Evolutionary conservation across 2,113 vertebrate genomes (phyloP).

Genomic region (Lates calcarifer): DNA sequence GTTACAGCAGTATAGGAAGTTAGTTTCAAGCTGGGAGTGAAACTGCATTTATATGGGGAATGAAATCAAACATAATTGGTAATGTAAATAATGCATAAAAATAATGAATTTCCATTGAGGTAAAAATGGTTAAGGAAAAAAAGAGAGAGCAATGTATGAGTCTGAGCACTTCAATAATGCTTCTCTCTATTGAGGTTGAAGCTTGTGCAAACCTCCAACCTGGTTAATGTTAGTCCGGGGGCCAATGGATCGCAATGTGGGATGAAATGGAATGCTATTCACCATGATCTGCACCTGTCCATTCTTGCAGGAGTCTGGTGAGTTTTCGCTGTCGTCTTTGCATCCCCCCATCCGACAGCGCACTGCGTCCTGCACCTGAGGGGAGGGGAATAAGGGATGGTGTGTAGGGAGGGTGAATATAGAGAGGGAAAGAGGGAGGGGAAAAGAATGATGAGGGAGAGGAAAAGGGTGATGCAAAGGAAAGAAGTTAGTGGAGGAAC

Average conservation of each 20-base stretch:
- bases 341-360: slow-evolving; percentile 97
- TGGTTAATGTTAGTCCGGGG: slow-evolving; percentile 24
- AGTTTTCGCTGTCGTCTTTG: slow-evolving; percentile 98
- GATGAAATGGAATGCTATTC: slow-evolving; percentile 88
- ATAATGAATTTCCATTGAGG: slow-evolving; percentile 16
- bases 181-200: slow-evolving; percentile 7
- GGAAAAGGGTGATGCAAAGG: slow-evolving; percentile 47
- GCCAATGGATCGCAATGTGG: slow-evolving; percentile 49
- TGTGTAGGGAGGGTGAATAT: slow-evolving; percentile 24
- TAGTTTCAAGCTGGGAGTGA: slow-evolving; percentile 20
- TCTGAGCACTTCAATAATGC: slow-evolving; percentile 24
- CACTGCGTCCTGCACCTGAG: slow-evolving; percentile 96
- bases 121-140: slow-evolving; percentile 22
- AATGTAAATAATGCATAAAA: slow-evolving; percentile 31
- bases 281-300: slow-evolving; percentile 99
- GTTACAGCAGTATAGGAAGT: not conserved
- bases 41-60: not conserved
- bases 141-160: slow-evolving; percentile 7
- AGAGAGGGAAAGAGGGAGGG: not conserved
- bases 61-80: slow-evolving; percentile 5
- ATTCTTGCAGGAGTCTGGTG: slow-evolving; percentile 98
- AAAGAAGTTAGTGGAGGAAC: slow-evolving; percentile 53
- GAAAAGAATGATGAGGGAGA: not conserved
- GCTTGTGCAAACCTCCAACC: slow-evolving; percentile 8
- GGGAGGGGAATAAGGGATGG: not conserved